Evolutionary conservation across 2,888 invertebrate species (phyloP).

Genomic region (Sussaba pulchella): DNA sequence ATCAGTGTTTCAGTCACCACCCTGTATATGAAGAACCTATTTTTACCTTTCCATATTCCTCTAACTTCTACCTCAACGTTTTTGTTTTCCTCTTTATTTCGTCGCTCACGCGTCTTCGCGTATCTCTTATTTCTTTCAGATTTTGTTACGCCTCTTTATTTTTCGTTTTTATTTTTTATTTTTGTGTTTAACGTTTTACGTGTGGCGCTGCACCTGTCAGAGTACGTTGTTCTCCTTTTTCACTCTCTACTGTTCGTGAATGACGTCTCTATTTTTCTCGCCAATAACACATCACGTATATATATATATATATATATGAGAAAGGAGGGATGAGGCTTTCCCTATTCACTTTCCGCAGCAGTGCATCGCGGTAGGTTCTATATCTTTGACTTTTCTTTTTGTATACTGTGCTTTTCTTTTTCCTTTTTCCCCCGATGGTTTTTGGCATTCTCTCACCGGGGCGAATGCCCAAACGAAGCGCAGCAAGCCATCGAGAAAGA

Average conservation of each 20-base stretch:
- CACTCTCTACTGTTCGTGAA: slow-evolving; percentile 3
- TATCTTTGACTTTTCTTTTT: slow-evolving; percentile 28
- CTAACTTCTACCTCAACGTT: not conserved
- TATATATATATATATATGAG: slow-evolving; percentile 25
- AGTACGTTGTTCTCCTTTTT: slow-evolving; percentile 17
- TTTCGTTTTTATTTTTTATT: slow-evolving; percentile 6
- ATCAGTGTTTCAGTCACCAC: too few species aligned
- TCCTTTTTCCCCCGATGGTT: slow-evolving; percentile 20
- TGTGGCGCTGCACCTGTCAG: slow-evolving; percentile 12
- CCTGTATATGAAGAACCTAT: not conserved
- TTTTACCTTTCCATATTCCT: not conserved
- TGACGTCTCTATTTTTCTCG: slow-evolving; percentile 31
- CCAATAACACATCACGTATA: not conserved
- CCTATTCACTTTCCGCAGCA: slow-evolving; percentile 42
- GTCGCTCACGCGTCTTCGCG: slow-evolving; percentile 7
- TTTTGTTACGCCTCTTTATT: slow-evolving; percentile 1
- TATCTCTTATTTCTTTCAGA: not conserved
- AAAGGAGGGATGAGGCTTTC: slow-evolving; percentile 31
- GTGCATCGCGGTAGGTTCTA: slow-evolving; percentile 46
- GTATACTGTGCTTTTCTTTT: slow-evolving; percentile 48
- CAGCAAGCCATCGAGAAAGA: not conserved
- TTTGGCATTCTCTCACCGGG: slow-evolving; percentile 32
- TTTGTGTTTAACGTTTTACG: slow-evolving; percentile 10
- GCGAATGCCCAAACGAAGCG: slow-evolving; percentile 12
- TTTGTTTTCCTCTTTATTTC: not conserved